Evolutionary conservation across 30 jellyfish, hydroid and myxozoan genomes (phyloP).

Genomic region (Chrysaora quinquecirrha): DNA sequence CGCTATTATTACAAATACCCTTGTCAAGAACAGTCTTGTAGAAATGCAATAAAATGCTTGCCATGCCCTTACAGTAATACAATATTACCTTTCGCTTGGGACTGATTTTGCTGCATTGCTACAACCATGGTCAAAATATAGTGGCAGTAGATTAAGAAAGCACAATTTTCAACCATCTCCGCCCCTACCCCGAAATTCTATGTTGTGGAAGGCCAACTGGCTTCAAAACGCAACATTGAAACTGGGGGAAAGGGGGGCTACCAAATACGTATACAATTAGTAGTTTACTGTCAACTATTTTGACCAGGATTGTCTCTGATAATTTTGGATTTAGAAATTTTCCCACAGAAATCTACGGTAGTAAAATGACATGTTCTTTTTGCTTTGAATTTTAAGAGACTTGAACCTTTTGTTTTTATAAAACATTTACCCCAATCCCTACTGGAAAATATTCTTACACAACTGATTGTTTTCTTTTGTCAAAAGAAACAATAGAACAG

Average conservation of each 20-base stretch:
- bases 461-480: neutral
- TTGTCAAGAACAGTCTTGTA: too few relatives aligned
- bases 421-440: neutral
- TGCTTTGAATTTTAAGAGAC: neutral
- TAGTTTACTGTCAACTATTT: neutral
- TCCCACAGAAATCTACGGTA: neutral
- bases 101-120: too few relatives aligned
- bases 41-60: too few relatives aligned
- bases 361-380: neutral
- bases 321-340: neutral
- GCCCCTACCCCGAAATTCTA: neutral
- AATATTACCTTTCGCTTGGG: too few relatives aligned
- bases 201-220: slow-evolving; percentile 1
- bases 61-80: too few relatives aligned
- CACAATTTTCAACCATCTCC: neutral
- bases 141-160: neutral
- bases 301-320: slow-evolving; percentile 1
- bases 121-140: neutral
- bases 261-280: neutral
- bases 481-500: neutral
- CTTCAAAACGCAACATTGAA: neutral
- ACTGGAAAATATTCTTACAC: neutral
- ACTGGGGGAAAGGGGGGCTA: slow-evolving; percentile 2
- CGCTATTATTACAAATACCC: too few relatives aligned
- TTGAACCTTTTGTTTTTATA: neutral